These are phyloP conservation scores for Caprella mutica DNA, from an alignment of 2,888 invertebrate species.

Conservation along the genomic window DNA sequence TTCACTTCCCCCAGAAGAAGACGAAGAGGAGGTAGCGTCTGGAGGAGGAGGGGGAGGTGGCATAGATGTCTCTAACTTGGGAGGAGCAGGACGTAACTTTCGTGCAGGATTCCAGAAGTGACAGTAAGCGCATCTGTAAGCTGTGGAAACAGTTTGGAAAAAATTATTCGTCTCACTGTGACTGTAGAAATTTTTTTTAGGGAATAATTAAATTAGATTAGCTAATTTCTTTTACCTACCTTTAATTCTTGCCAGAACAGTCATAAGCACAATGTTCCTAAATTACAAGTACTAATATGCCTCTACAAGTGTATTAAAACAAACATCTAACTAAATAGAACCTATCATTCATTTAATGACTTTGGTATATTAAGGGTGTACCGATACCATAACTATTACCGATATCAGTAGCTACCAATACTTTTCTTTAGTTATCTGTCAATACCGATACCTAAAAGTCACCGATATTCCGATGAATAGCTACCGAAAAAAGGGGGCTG, in stretches of 20 bases:
- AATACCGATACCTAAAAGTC: no score
- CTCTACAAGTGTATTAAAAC: no score
- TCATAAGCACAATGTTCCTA: background rate
- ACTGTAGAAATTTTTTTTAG: no score
- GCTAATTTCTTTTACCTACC: background rate
- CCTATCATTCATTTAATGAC: background rate
- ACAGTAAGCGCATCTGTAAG: constrained; percentile 87
- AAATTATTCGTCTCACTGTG: no score
- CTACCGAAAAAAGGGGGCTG: no score
- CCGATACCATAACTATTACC: no score
- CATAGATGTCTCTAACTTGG: constrained; percentile 40
- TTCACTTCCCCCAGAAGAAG: constrained; percentile 6
- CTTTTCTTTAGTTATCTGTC: no score
- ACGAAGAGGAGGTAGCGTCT: background rate
- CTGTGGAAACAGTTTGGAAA: constrained; percentile 42
- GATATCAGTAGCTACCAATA: no score
- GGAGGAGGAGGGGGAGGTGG: constrained; percentile 16
- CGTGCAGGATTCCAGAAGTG: constrained; percentile 72
- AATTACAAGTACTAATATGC: background rate
- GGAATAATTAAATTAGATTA: background rate
- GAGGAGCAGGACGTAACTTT: constrained; percentile 70
- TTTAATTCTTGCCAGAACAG: no score
- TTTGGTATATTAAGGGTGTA: no score
- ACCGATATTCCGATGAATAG: no score
- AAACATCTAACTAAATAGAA: no score